Percentiles rank a stretch among this genome's conserved stretches.
phyloP scores from a whole-genome alignment of 1,140 invertebrate species.

The Anadara kagoshimensis region DNA sequence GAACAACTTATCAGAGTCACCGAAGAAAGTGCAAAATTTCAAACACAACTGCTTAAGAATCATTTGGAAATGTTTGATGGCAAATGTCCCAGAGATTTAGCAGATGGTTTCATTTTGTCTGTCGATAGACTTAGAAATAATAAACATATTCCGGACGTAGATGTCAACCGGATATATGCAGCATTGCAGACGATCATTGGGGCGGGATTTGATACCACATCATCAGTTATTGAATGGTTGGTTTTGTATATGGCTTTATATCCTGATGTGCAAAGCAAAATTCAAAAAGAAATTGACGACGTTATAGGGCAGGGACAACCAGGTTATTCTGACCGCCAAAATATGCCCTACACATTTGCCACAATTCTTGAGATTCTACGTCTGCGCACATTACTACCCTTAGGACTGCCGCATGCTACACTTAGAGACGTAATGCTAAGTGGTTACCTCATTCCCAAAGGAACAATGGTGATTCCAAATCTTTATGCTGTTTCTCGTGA shows the following conservation, averaged over 20 bases:
- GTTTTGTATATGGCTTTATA: constrained; percentile 31
- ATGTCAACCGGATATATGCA: constrained; percentile 8
- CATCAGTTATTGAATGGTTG: constrained; percentile 81
- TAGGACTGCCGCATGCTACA: constrained; percentile 50
- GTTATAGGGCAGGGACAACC: constrained; percentile 23
- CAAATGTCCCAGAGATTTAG: constrained; percentile 4
- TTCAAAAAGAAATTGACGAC: constrained; percentile 31
- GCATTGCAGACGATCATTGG: constrained; percentile 83
- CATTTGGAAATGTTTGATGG: constrained; percentile 6
- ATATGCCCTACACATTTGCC: constrained; percentile 32
- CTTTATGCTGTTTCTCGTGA: constrained; percentile 63
- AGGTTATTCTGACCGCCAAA: constrained; percentile 11
- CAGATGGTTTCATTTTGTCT: constrained; percentile 21
- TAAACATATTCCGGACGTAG: constrained; percentile 1
- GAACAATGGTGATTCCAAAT: constrained; percentile 65
- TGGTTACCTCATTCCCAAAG: constrained; percentile 66
- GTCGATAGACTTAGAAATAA: neutral
- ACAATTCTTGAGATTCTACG: constrained; percentile 32
- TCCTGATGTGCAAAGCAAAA: constrained; percentile 30
- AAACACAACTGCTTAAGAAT: neutral
- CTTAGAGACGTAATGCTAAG: constrained; percentile 49
- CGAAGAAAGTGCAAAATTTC: neutral
- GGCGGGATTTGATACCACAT: constrained; percentile 89
- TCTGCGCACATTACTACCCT: constrained; percentile 64
- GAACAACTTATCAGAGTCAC: neutral